Conservation (phyloP, 2,113 vertebrate species). For the Siniperca knerii region DNA sequence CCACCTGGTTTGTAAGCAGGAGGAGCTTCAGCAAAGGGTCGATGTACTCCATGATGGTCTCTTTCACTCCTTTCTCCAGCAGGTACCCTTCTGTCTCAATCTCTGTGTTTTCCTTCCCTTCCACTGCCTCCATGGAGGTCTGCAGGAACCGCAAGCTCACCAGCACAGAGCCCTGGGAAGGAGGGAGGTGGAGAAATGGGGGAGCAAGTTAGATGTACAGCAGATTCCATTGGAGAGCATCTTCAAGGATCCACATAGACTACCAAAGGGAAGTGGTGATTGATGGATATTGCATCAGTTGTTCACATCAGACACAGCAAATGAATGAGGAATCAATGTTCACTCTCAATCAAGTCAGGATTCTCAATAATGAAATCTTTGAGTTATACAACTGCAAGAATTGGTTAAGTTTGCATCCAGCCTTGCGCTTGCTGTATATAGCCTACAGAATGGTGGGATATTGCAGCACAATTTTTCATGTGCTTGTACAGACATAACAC, state of each 20-base stretch:
- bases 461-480: background rate
- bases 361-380: background rate
- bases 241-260: background rate
- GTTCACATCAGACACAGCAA: background rate
- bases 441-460: background rate
- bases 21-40: conserved; percentile 77
- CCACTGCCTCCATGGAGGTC: conserved; percentile 87
- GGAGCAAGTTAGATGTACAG: background rate
- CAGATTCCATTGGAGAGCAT: background rate
- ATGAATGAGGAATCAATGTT: background rate
- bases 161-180: conserved; percentile 82
- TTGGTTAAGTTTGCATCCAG: background rate
- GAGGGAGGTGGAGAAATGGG: background rate
- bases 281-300: background rate
- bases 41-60: conserved; percentile 82
- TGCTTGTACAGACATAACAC: background rate
- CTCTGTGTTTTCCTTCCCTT: conserved; percentile 85
- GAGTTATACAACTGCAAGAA: background rate
- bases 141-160: conserved; percentile 90
- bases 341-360: conserved; percentile 1
- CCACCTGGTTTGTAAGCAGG: conserved; percentile 82
- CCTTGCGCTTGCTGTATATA: background rate
- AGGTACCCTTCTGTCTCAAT: conserved; percentile 89
- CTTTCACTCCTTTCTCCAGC: conserved; percentile 86
- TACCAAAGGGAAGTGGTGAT: background rate